Conservation (phyloP, 2,797 vertebrate species). For the Glossophaga mutica region DNA sequence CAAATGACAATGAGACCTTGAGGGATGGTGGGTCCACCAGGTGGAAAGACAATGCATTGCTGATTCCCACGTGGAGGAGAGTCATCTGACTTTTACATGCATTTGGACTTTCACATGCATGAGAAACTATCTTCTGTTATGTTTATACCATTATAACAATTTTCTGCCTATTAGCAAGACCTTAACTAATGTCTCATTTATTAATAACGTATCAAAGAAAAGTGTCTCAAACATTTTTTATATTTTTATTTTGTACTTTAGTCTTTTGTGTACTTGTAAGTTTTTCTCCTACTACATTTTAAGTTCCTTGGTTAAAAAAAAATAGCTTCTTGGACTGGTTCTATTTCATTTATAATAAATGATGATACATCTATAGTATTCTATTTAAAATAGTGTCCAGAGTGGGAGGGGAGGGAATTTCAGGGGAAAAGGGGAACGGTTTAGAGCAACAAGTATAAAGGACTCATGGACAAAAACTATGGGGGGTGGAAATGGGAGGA, state of each 20-base stretch:
- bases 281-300: not conserved
- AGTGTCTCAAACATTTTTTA: not conserved
- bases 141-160: not conserved
- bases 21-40: not conserved
- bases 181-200: not conserved
- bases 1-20: not conserved
- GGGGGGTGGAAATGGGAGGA: too few relatives aligned
- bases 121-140: not conserved
- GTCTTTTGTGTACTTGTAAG: not conserved
- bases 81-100: not conserved
- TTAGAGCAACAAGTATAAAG: too few relatives aligned
- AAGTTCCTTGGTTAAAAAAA: not conserved
- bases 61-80: not conserved
- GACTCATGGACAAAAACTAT: too few relatives aligned
- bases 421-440: too few relatives aligned
- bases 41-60: not conserved
- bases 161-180: not conserved
- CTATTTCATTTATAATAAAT: not conserved
- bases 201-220: not conserved
- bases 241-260: not conserved
- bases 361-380: not conserved
- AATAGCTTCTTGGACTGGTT: not conserved
- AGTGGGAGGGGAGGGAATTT: too few relatives aligned
- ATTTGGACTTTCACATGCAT: not conserved
- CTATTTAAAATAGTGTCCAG: too few relatives aligned